Percentiles rank a stretch among this genome's conserved stretches.
These are phyloP conservation scores for Cisticola juncidis DNA, from an alignment of 2,113 vertebrate species.

Conservation along the genomic window DNA sequence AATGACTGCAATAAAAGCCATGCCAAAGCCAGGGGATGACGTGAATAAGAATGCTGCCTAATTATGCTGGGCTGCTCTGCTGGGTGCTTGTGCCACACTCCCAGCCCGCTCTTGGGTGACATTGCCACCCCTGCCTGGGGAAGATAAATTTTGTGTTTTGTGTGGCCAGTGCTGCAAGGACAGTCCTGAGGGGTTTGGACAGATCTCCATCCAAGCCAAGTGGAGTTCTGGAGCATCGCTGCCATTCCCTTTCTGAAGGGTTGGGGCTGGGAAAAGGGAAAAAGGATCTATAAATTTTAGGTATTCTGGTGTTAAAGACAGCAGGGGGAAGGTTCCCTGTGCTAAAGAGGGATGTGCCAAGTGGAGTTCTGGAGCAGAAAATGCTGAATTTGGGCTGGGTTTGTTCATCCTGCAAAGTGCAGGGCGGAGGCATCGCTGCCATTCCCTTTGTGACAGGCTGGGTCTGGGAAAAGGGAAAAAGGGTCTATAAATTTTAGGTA, in stretches of 20 bases:
- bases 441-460: not conserved
- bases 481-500: not conserved
- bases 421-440: not conserved
- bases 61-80: slow-evolving; percentile 8
- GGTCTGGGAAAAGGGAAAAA: not conserved
- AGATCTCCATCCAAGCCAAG: not conserved
- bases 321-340: not conserved
- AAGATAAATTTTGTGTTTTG: not conserved
- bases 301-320: not conserved
- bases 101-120: not conserved
- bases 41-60: slow-evolving; percentile 46
- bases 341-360: not conserved
- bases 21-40: slow-evolving; percentile 42
- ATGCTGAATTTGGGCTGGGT: not conserved
- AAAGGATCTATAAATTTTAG: not conserved
- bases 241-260: not conserved
- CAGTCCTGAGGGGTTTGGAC: not conserved
- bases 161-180: not conserved
- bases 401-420: not conserved
- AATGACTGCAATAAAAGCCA: slow-evolving; percentile 64
- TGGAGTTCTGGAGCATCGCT: not conserved
- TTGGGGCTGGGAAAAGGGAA: not conserved
- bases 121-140: not conserved
- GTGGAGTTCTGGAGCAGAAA: not conserved
- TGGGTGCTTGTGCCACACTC: not conserved